phyloP scores from a whole-genome alignment of 2,797 vertebrate species.

The Brachymystax lenok region DNA sequence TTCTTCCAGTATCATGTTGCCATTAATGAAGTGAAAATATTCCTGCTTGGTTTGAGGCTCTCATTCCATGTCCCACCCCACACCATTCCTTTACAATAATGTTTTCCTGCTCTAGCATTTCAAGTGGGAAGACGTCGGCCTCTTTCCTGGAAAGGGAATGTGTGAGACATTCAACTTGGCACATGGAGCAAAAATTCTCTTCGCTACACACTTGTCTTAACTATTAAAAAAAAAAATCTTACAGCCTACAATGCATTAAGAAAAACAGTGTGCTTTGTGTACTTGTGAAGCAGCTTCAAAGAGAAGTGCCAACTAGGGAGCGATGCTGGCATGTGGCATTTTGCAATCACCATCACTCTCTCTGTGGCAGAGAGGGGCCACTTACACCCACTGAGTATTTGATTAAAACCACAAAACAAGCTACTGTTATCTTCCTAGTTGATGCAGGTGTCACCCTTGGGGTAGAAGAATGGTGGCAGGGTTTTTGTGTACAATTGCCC shows the following conservation, averaged over 20 bases:
- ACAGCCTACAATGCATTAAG: neutral
- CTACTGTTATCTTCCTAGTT: constrained; percentile 36
- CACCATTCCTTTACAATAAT: constrained; percentile 65
- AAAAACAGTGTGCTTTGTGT: constrained; percentile 4
- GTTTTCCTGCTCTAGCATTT: constrained; percentile 69
- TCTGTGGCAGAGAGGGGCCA: constrained; percentile 62
- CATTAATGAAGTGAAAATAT: constrained; percentile 71
- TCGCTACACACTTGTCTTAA: neutral
- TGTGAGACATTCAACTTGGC: constrained; percentile 41
- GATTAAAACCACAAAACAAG: constrained; percentile 63
- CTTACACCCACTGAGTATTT: constrained; percentile 62
- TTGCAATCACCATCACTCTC: constrained; percentile 70
- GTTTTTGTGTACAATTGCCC: neutral
- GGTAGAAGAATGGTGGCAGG: neutral
- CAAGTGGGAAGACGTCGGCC: constrained; percentile 57
- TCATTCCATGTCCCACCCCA: constrained; percentile 57
- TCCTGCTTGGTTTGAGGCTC: constrained; percentile 57
- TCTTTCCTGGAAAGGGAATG: constrained; percentile 61
- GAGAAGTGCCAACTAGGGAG: constrained; percentile 46
- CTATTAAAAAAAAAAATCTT: neutral
- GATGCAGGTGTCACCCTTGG: neutral
- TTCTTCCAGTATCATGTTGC: constrained; percentile 68
- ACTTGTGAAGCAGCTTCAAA: constrained; percentile 16
- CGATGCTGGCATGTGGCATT: constrained; percentile 55
- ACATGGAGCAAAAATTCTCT: constrained; percentile 28